Evolutionary conservation across 2,113 vertebrate species (phyloP).

Genomic region (Donacobius atricapilla): DNA sequence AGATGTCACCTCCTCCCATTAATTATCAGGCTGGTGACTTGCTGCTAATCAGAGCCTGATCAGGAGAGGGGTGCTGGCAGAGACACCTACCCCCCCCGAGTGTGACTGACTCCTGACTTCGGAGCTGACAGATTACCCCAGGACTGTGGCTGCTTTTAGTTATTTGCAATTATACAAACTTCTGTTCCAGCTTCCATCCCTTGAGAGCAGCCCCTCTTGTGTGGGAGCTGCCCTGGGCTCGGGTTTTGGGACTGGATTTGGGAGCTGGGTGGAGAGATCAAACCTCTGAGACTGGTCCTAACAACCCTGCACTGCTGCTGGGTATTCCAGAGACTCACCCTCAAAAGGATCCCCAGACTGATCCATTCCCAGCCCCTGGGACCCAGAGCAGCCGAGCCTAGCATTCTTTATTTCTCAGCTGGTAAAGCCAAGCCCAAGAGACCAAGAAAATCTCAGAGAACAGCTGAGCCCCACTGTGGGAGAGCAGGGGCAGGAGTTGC

Average conservation of each 20-base stretch:
- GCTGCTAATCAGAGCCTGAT: not conserved
- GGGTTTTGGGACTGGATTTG: not conserved
- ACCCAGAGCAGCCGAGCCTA: not conserved
- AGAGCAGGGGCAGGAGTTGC: not conserved
- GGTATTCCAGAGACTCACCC: not conserved
- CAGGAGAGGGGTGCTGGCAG: not conserved
- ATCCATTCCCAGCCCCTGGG: not conserved
- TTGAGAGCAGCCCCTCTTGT: rapidly evolving
- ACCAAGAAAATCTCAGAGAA: not conserved
- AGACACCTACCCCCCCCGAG: not conserved
- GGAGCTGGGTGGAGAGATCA: not conserved
- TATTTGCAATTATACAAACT: not conserved
- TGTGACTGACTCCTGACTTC: not conserved
- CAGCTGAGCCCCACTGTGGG: not conserved
- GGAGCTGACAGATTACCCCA: not conserved
- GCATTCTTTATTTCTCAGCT: not conserved
- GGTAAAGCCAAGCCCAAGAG: not conserved
- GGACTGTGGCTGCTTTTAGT: not conserved
- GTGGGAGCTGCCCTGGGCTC: not conserved
- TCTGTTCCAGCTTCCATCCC: not conserved
- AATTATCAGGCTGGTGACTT: not conserved
- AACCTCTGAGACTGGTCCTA: not conserved
- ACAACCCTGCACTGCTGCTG: not conserved
- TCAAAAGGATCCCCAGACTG: not conserved
- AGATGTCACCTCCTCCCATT: not conserved